Evolutionary conservation across 2,113 vertebrate genomes (phyloP).

Genomic region (Corvus moneduloides): DNA sequence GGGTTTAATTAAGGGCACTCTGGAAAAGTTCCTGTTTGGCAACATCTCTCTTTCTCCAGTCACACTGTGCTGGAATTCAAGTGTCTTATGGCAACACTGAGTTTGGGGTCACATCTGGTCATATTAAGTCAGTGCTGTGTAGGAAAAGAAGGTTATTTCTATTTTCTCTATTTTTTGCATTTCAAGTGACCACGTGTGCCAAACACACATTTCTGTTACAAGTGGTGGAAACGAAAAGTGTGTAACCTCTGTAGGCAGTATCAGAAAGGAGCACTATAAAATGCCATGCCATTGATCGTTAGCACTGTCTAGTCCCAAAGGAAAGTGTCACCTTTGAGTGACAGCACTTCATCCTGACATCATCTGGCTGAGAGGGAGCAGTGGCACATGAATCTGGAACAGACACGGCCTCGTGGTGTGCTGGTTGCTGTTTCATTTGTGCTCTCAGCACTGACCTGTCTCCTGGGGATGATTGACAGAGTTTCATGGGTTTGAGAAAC

Average conservation of each 20-base stretch:
- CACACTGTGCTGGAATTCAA: background rate
- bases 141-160: background rate
- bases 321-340: background rate
- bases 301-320: background rate
- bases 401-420: fast-evolving
- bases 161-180: background rate
- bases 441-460: background rate
- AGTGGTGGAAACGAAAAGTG: background rate
- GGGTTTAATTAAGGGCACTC: conserved; percentile 38
- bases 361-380: background rate
- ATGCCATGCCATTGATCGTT: fast-evolving
- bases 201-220: background rate
- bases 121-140: background rate
- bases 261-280: background rate
- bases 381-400: background rate
- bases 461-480: background rate
- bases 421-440: background rate
- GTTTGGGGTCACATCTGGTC: background rate
- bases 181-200: background rate
- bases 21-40: background rate
- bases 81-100: background rate
- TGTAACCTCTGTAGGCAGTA: background rate
- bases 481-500: background rate
- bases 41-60: background rate
- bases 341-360: background rate